A percentile compares a stretch with the other conserved stretches of the same genome.
phyloP scores from a whole-genome alignment of 1,140 invertebrate genomes.

The Phocides pigmalion region DNA sequence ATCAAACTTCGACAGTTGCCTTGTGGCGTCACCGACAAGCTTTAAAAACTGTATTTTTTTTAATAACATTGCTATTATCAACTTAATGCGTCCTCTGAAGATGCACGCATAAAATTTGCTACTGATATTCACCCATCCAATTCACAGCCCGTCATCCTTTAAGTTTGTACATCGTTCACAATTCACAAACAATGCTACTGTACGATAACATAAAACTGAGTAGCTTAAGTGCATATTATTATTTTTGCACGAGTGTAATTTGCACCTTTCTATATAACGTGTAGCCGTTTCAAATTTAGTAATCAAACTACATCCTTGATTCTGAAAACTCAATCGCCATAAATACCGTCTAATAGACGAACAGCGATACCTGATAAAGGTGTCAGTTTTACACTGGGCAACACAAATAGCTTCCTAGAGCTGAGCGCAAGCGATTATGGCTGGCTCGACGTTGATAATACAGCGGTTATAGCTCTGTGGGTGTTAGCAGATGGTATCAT shows the following conservation, averaged over 20 bases:
- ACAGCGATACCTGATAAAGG: conserved; percentile 51
- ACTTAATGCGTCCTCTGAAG: too few species aligned
- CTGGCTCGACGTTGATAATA: conserved; percentile 31
- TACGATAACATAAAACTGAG: too few species aligned
- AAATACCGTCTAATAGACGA: conserved; percentile 51
- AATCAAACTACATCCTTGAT: conserved; percentile 23
- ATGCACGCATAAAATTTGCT: too few species aligned
- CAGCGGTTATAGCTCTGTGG: conserved; percentile 32
- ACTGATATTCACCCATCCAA: too few species aligned
- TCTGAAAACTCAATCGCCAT: conserved; percentile 52
- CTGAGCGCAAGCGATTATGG: conserved; percentile 36
- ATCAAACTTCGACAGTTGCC: too few species aligned
- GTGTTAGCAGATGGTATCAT: conserved; percentile 36
- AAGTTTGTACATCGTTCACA: too few species aligned
- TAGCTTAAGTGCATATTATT: too few species aligned
- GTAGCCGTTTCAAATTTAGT: conserved; percentile 3
- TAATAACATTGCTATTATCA: too few species aligned
- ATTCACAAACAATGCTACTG: too few species aligned
- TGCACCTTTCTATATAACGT: background rate
- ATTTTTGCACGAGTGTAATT: background rate
- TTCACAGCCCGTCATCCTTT: too few species aligned
- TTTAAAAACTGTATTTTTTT: too few species aligned
- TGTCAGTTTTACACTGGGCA: conserved; percentile 47
- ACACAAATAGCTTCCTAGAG: conserved; percentile 27
- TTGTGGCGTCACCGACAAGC: too few species aligned